Evolutionary conservation across 2,888 invertebrate genomes (phyloP).

Genomic region (Spilarctia lutea): DNA sequence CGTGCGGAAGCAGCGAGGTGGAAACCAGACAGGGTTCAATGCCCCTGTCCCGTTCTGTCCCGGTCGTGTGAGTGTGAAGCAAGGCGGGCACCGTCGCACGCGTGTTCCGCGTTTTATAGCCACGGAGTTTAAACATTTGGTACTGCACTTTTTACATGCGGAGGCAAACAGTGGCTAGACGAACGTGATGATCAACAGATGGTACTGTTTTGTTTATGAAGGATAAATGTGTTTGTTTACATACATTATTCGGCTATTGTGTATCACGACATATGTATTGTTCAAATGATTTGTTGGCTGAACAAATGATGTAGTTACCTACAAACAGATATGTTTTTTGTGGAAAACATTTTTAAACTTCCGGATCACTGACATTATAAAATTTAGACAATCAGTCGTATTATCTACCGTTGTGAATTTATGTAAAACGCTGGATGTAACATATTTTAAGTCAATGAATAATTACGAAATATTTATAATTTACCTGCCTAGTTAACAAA

Average conservation of each 20-base stretch:
- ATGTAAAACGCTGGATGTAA: background rate
- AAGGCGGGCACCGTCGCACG: conserved; percentile 24
- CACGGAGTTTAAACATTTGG: conserved; percentile 3
- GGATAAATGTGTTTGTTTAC: conserved; percentile 3
- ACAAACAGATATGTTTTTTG: background rate
- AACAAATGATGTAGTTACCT: background rate
- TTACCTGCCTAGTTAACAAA: no score
- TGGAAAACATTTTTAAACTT: background rate
- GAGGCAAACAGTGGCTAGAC: background rate
- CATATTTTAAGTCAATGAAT: background rate
- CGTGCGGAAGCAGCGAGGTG: conserved; percentile 65
- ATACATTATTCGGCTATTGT: background rate
- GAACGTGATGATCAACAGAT: conserved; percentile 12
- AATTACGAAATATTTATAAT: background rate
- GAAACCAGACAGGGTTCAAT: conserved; percentile 70
- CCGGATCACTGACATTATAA: background rate
- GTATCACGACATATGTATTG: background rate
- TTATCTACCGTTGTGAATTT: background rate
- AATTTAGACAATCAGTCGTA: background rate
- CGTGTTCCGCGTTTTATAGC: conserved; percentile 20
- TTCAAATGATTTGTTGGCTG: conserved; percentile 1
- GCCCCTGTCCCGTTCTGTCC: conserved; percentile 57
- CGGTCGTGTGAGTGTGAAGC: conserved; percentile 17
- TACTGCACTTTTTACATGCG: background rate
- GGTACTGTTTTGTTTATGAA: conserved; percentile 5